A percentile compares a stretch with the other conserved stretches of the same genome.
These are phyloP conservation scores for Odiellus spinosus DNA, from an alignment of 2,888 invertebrate genomes.

Conservation along the genomic window DNA sequence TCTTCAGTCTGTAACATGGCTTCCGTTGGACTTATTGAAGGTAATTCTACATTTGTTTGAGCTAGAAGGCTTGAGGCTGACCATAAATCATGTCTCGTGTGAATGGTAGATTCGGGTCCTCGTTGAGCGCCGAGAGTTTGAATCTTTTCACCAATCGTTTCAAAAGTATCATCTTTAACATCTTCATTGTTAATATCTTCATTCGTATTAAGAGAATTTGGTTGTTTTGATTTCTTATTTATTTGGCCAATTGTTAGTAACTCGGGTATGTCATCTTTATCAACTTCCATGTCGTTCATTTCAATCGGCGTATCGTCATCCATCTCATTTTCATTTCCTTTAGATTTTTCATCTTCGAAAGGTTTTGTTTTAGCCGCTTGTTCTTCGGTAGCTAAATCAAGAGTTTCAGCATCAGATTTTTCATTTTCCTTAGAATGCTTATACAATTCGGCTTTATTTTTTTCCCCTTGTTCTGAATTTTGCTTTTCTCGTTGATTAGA, in stretches of 20 bases:
- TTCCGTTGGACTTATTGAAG: not conserved
- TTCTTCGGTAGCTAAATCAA: slow-evolving; percentile 18
- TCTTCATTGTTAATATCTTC: slow-evolving; percentile 4
- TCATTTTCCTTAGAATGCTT: slow-evolving; percentile 15
- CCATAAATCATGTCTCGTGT: slow-evolving; percentile 39
- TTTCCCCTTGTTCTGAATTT: not conserved
- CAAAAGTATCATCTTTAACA: slow-evolving; percentile 1
- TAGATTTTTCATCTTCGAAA: not conserved
- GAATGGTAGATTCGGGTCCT: slow-evolving; percentile 49
- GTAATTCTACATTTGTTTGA: not conserved
- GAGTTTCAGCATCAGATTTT: slow-evolving; percentile 9
- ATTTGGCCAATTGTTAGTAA: too few species aligned
- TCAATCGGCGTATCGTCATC: not conserved
- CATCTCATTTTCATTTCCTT: not conserved
- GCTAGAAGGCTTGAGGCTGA: not conserved
- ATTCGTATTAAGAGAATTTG: not conserved
- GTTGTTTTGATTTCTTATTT: not conserved
- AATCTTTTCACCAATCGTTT: not conserved
- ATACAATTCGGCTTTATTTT: slow-evolving; percentile 12
- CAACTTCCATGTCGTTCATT: not conserved
- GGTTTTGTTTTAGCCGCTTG: slow-evolving; percentile 11
- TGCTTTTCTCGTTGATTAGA: slow-evolving; percentile 1
- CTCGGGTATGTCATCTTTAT: slow-evolving; percentile 5
- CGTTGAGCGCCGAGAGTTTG: slow-evolving; percentile 6
- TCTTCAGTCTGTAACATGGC: not conserved